Conservation (phyloP, 2,113 vertebrate genomes). For the Bolborhynchus lineola region DNA sequence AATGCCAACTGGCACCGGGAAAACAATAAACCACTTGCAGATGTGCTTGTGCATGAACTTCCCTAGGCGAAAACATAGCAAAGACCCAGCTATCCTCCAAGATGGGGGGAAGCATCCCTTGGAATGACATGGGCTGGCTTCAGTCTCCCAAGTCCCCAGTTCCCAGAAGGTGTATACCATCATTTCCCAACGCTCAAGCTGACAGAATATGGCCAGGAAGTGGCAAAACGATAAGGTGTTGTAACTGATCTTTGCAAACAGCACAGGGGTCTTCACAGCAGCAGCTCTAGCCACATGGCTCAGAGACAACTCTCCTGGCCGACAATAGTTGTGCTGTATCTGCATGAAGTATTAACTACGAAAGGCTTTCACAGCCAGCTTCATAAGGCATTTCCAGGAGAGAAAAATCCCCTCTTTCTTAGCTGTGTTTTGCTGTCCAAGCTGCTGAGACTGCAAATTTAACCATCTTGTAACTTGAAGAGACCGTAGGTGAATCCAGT, state of each 20-base stretch:
- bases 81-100: background rate
- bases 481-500: slow-evolving; percentile 52
- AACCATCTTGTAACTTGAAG: background rate
- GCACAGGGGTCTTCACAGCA: background rate
- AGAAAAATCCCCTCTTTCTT: background rate
- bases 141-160: fast-evolving
- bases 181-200: background rate
- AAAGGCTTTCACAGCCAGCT: background rate
- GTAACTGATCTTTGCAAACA: background rate
- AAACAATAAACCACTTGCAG: background rate
- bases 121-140: background rate
- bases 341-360: background rate
- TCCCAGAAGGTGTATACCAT: background rate
- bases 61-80: background rate
- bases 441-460: slow-evolving; percentile 36
- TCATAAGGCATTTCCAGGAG: background rate
- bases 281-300: background rate
- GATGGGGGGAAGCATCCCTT: background rate
- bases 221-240: background rate
- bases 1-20: background rate
- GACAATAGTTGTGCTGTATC: background rate
- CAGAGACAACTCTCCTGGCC: background rate
- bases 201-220: background rate
- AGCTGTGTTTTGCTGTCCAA: background rate
- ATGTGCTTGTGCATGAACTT: background rate